Evolutionary conservation across 1,140 invertebrate species (phyloP).

Genomic region (Campoletis sonorensis): DNA sequence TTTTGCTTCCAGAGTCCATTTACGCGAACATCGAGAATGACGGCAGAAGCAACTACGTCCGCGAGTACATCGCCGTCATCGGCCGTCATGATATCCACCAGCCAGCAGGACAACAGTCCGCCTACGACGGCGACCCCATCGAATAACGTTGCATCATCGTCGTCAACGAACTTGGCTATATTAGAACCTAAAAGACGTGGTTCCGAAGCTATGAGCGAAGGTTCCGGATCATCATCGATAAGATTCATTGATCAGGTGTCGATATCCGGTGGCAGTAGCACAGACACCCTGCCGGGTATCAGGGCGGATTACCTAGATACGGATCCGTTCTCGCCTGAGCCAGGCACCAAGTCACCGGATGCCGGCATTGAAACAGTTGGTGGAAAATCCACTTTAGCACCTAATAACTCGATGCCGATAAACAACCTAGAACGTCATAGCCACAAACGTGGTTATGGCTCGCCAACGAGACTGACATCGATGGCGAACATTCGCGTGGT

Average conservation of each 20-base stretch:
- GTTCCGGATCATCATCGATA: slow-evolving; percentile 70
- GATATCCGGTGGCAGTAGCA: slow-evolving; percentile 68
- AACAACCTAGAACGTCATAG: slow-evolving; percentile 45
- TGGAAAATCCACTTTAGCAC: slow-evolving; percentile 44
- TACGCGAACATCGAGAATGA: slow-evolving; percentile 57
- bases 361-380: slow-evolving; percentile 57
- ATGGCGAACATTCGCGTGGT: slow-evolving; percentile 28
- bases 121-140: neutral
- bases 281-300: slow-evolving; percentile 71
- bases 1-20: slow-evolving; percentile 76
- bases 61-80: slow-evolving; percentile 46
- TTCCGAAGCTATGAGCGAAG: slow-evolving; percentile 71
- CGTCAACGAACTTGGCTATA: slow-evolving; percentile 48
- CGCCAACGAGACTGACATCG: slow-evolving; percentile 4
- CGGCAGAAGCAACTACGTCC: slow-evolving; percentile 6
- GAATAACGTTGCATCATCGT: slow-evolving; percentile 26
- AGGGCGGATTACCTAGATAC: slow-evolving; percentile 70
- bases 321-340: slow-evolving; percentile 68
- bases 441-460: neutral
- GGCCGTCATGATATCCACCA: slow-evolving; percentile 48
- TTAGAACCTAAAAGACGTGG: slow-evolving; percentile 58
- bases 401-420: slow-evolving; percentile 44
- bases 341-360: slow-evolving; percentile 60
- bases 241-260: slow-evolving; percentile 72
- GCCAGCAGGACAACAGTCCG: slow-evolving; percentile 54